Evolutionary conservation across 1,140 invertebrate species (phyloP).

Genomic region (Atopsyche davidsoni): DNA sequence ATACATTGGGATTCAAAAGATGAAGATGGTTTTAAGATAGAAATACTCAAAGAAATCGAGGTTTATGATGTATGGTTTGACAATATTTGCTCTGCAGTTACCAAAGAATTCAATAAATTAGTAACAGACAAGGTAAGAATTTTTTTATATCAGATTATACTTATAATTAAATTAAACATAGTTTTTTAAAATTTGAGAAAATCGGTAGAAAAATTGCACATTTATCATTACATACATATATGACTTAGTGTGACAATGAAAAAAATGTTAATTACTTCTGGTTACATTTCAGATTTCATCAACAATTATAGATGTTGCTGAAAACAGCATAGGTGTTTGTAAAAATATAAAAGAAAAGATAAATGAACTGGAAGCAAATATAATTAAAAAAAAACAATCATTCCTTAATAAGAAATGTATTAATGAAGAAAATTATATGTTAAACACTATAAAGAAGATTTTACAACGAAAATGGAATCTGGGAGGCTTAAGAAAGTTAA

Average conservation of each 20-base stretch:
- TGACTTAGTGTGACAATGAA: background rate
- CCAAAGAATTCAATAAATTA: slow-evolving; percentile 1
- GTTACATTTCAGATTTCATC: slow-evolving; percentile 9
- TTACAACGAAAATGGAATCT: slow-evolving; percentile 6
- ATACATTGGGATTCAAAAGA: background rate
- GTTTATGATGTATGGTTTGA: slow-evolving; percentile 4
- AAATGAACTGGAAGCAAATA: slow-evolving; percentile 9
- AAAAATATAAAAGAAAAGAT: slow-evolving; percentile 12
- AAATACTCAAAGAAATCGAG: slow-evolving; percentile 9
- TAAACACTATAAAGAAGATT: slow-evolving; percentile 4
- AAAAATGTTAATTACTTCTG: background rate
- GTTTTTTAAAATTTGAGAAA: background rate
- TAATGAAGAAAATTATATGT: too few species aligned
- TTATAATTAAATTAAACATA: background rate
- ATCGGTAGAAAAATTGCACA: background rate
- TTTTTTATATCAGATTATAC: background rate
- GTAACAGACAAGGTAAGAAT: slow-evolving; percentile 1
- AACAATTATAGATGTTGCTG: slow-evolving; percentile 1
- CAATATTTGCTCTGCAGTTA: background rate
- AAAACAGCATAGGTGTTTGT: slow-evolving; percentile 2
- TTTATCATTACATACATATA: background rate
- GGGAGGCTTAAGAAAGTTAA: slow-evolving; percentile 7
- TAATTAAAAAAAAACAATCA: slow-evolving; percentile 4
- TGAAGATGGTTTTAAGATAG: background rate
- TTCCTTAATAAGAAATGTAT: slow-evolving; percentile 4